These are phyloP conservation scores for Lophotis ruficrista DNA, from an alignment of 2,113 vertebrate genomes.

Conservation along the genomic window DNA sequence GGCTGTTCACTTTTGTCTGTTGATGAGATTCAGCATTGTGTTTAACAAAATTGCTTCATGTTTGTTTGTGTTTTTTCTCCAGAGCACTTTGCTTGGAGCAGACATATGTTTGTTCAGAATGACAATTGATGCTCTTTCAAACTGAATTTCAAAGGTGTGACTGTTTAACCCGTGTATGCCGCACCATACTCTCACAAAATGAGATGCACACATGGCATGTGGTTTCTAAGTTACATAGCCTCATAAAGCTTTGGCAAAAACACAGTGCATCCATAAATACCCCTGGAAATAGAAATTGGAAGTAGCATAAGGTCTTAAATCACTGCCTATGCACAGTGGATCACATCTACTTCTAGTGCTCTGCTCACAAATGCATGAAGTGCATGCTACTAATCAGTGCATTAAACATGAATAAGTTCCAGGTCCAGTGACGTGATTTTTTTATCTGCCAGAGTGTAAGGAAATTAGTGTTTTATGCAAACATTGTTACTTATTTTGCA, in stretches of 20 bases:
- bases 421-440: background rate
- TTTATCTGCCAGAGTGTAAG: background rate
- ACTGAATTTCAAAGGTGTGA: constrained; percentile 59
- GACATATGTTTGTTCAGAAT: constrained; percentile 59
- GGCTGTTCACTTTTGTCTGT: constrained; percentile 3
- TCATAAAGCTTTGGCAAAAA: background rate
- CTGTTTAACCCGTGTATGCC: background rate
- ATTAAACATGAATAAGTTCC: background rate
- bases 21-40: background rate
- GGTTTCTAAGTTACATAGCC: background rate
- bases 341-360: background rate
- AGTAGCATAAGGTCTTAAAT: background rate
- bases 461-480: background rate
- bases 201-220: background rate
- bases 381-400: constrained; percentile 29
- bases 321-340: background rate
- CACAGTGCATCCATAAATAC: background rate
- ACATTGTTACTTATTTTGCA: background rate
- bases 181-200: background rate
- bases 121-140: constrained; percentile 60
- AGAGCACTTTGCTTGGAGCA: constrained; percentile 69
- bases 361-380: constrained; percentile 58
- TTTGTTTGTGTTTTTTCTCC: constrained; percentile 49
- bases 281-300: background rate
- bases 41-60: constrained; percentile 47